Evolutionary conservation across 2,888 invertebrate genomes (phyloP), one percentile per base, ranked within the genome.

Genomic region (Disparrhopalites patrizii): DNA sequence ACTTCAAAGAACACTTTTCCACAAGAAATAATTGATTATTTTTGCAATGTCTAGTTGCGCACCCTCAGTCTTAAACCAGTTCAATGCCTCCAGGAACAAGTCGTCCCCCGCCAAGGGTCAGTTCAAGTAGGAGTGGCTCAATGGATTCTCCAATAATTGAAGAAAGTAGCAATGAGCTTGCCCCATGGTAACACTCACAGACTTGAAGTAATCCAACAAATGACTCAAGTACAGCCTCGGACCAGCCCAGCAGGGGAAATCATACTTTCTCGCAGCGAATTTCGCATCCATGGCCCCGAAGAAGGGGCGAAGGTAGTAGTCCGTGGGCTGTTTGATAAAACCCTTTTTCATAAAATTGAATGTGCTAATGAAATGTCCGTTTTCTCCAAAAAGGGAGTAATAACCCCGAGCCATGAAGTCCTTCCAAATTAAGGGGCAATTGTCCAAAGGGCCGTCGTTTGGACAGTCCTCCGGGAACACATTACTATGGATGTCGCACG

Each of bases 101-200:
- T 83, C 80, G 76, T 95, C 94, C 67, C 90, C 88, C 30, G 86
- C 78, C 75, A 84, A 84, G 0, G 91, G 89, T 76, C 86, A 86
- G 77, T 91, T 92, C 61, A 93, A 82, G 77, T 84, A 86, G 77
- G 94, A 93, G 77, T 95, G 94, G 1, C 90, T 89, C 75, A 93
- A 81, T 63, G 90, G 87, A 0, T 87, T 86, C 67, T 89, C 85
- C 91, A 93, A 94, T 77, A 90, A 87, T 74, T 93, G 88, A 0
- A 87, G 89, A 79, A 94, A 93, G 76, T 88, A 86, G 20, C 84
- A 83, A 1, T 33, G 18, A 2, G 31, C 7, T 0, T 81, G 77
- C 60, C 80, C 80, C 77, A 90, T 84, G 3, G 81, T 81, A 0
- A 79, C 79, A 0, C 86, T 83, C 67, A 91, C 85, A 74, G 85